A percentile compares a stretch with the other conserved stretches of the same genome.
These are phyloP conservation scores for Agrypnia vestita DNA, from an alignment of 1,140 invertebrate species.

Conservation along the genomic window DNA sequence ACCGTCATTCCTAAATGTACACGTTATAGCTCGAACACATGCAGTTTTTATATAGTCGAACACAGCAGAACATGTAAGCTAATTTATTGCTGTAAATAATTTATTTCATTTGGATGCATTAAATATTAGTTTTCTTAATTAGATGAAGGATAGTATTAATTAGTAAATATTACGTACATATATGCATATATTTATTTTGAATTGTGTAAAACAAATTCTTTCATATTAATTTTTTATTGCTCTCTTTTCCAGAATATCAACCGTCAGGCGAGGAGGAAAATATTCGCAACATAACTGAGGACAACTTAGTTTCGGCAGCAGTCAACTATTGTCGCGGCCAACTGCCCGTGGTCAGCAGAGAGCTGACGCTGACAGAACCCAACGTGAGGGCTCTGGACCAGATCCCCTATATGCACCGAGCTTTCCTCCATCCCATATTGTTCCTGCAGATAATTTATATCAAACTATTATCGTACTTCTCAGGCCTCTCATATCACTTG, in stretches of 20 bases:
- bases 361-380: constrained; percentile 80
- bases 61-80: too few species aligned
- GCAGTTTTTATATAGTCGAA: too few species aligned
- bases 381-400: constrained; percentile 78
- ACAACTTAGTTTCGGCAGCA: constrained; percentile 85
- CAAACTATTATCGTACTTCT: constrained; percentile 76
- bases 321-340: constrained; percentile 85
- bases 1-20: too few species aligned
- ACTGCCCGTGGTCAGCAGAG: constrained; percentile 83
- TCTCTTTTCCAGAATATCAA: constrained; percentile 66
- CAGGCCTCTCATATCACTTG: constrained; percentile 73
- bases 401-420: constrained; percentile 80
- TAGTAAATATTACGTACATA: too few species aligned
- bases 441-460: constrained; percentile 82
- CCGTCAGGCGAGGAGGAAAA: constrained; percentile 70
- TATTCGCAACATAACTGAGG: constrained; percentile 84
- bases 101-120: too few species aligned
- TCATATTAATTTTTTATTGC: background rate
- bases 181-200: too few species aligned
- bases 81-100: too few species aligned
- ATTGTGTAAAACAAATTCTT: too few species aligned
- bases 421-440: constrained; percentile 80
- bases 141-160: too few species aligned
- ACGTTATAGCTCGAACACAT: too few species aligned
- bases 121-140: background rate